phyloP scores from a whole-genome alignment of 2,888 invertebrate species.

The Spodoptera picta region DNA sequence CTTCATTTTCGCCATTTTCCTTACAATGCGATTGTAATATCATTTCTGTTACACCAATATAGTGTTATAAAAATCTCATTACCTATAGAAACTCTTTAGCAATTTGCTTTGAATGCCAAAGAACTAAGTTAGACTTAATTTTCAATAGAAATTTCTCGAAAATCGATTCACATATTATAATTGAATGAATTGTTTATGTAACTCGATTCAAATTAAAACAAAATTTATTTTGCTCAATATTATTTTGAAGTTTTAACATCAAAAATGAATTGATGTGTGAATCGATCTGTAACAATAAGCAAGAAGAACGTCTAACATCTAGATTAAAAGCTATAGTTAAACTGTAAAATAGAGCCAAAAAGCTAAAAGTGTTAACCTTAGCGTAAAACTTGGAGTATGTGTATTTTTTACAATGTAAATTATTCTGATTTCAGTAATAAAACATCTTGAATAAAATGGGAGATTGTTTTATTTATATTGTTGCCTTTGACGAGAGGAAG shows the following conservation, averaged over 20 bases:
- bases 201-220: background rate
- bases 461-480: slow-evolving; percentile 45
- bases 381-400: slow-evolving; percentile 79
- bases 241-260: background rate
- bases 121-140: slow-evolving; percentile 60
- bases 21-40: slow-evolving; percentile 30
- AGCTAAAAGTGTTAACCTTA: slow-evolving; percentile 82
- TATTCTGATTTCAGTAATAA: slow-evolving; percentile 89
- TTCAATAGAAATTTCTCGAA: slow-evolving; percentile 37
- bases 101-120: slow-evolving; percentile 63
- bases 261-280: slow-evolving; percentile 35
- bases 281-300: slow-evolving; percentile 34
- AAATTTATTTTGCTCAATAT: slow-evolving; percentile 4
- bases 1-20: slow-evolving; percentile 20
- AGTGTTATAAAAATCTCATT: slow-evolving; percentile 24
- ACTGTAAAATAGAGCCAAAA: slow-evolving; percentile 80
- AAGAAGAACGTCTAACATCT: slow-evolving; percentile 44
- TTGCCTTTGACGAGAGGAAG: slow-evolving; percentile 23
- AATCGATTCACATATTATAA: slow-evolving; percentile 49
- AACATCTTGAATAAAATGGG: slow-evolving; percentile 76
- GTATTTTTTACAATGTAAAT: slow-evolving; percentile 89
- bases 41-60: slow-evolving; percentile 37
- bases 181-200: background rate
- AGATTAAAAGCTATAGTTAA: slow-evolving; percentile 62
- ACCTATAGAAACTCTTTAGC: slow-evolving; percentile 45